phyloP scores from a whole-genome alignment of 2,797 vertebrate species.

The Buphagus erythrorhynchus region DNA sequence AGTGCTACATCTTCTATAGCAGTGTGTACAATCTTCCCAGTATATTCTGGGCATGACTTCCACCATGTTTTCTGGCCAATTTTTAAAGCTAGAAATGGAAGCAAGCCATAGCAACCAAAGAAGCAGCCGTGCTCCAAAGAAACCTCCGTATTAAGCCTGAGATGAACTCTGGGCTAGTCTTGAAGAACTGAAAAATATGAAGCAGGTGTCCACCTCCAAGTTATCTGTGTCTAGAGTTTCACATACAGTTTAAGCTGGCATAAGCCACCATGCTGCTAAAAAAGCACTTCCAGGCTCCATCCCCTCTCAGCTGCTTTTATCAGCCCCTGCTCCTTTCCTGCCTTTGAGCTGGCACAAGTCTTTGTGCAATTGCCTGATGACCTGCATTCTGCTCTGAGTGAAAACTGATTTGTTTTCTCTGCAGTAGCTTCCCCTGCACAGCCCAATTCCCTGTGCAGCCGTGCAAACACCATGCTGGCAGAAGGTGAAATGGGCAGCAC shows the following conservation, averaged over 20 bases:
- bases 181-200: background rate
- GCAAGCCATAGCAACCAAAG: background rate
- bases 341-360: background rate
- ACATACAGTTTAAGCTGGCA: background rate
- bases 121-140: background rate
- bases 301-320: background rate
- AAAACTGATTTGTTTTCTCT: background rate
- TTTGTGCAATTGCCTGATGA: background rate
- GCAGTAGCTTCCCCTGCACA: background rate
- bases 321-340: background rate
- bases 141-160: background rate
- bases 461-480: background rate
- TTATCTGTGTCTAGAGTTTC: background rate
- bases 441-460: background rate
- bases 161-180: background rate
- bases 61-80: background rate
- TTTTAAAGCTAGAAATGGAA: background rate
- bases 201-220: slow-evolving; percentile 26
- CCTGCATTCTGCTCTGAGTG: background rate
- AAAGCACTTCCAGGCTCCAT: background rate
- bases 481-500: background rate
- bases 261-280: background rate
- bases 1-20: background rate
- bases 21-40: background rate
- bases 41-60: background rate